Base-by-base conservation (phyloP, 2,888 invertebrate species). In the Melieria omissa region DNA sequence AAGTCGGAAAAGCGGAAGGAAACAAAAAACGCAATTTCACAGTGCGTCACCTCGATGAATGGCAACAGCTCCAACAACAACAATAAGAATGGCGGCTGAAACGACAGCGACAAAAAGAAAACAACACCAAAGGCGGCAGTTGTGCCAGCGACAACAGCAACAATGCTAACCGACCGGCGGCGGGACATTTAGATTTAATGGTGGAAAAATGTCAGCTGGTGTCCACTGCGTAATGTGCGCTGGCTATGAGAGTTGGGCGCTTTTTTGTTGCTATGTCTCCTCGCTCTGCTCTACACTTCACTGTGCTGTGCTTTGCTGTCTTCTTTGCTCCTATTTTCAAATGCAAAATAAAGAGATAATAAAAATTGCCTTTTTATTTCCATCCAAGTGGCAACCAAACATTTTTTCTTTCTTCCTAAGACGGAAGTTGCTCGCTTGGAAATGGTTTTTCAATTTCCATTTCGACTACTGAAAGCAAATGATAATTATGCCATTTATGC, bases 141-240 rank as follows among this genome's bases (percentile, higher is more conserved):
- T 8, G 52, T 52, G 14, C n/a, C 47, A 12, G 5, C 64, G 42
- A 52, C 29, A 10, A 63, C 49, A 49, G 12, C 63, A 49, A 46
- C 62, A 62, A 46, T 47, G 45, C 47, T n/a, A 29, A 41, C 42
- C 14, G 10, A 63, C 63, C 14, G 12, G n/a, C 14, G 52, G 49
- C 16, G 64, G 42, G 49, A 52, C 64, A 64, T 52, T 55, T 6
- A 60, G 49, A 73, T 69, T 74, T 64, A 72, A 74, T 72, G 70
- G 72, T 67, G 72, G 61, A 72, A 67, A 67, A 67, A 49, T 66
- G 61, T 72, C 74, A 74, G 72, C 72, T 74, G 74, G 72, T 74
- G 70, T 67, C 67, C 74, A 64, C 29, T 29, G 29, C 29, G 29
- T 29, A 29, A 29, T 29, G 29, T 29, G 29, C 29, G 29, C 29